phyloP scores from a whole-genome alignment of 1,140 invertebrate species.

The Bombus huntii region DNA sequence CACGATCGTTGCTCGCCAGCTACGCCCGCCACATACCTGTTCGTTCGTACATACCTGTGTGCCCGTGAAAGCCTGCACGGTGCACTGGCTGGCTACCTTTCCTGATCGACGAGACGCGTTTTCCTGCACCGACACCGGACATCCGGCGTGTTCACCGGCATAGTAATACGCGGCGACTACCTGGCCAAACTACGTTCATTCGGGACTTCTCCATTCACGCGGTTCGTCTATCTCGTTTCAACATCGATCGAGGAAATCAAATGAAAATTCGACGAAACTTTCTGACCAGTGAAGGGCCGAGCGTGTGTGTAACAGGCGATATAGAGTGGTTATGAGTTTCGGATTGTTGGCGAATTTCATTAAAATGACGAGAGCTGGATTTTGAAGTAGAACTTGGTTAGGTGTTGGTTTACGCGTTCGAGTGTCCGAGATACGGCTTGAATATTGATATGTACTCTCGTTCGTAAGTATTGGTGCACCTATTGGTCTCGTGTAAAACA shows the following conservation, averaged over 20 bases:
- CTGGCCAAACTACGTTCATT: slow-evolving; percentile 17
- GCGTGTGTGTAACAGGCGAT: no score
- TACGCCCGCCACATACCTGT: slow-evolving; percentile 44
- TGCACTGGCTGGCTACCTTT: slow-evolving; percentile 52
- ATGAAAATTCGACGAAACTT: background rate
- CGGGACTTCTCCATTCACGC: slow-evolving; percentile 7
- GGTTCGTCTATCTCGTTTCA: background rate
- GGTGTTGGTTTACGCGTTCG: no score
- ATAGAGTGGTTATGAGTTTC: background rate
- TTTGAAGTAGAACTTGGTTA: no score
- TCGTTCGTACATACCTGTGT: background rate
- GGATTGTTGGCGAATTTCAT: background rate
- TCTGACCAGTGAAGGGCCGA: no score
- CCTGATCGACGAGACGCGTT: slow-evolving; percentile 69
- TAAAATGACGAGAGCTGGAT: background rate
- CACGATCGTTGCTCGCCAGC: slow-evolving; percentile 39
- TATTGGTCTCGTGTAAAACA: no score
- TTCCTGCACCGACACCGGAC: slow-evolving; percentile 71
- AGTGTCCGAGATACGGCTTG: no score
- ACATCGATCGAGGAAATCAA: background rate
- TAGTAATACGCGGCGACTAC: slow-evolving; percentile 67
- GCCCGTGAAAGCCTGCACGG: slow-evolving; percentile 50
- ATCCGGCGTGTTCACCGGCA: slow-evolving; percentile 72
- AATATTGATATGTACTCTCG: no score
- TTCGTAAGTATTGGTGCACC: no score